These are phyloP conservation scores for Cheilosia vulpina DNA, from an alignment of 2,888 invertebrate species.

Conservation along the genomic window DNA sequence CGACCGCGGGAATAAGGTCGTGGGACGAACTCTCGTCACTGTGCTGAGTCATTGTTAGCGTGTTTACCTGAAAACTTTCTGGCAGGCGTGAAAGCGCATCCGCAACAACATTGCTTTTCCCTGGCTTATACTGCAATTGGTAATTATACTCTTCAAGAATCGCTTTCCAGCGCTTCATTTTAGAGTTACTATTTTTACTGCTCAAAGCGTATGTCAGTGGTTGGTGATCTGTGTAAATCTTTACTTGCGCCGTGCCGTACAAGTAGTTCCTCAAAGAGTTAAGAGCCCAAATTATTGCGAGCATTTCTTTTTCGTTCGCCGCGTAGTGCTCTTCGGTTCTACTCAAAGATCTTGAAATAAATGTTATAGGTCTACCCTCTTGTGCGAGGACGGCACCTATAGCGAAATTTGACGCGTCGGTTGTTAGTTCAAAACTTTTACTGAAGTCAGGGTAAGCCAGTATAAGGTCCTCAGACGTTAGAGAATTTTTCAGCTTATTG, in stretches of 20 bases:
- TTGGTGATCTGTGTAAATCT: constrained; percentile 38
- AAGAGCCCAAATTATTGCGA: too few species aligned
- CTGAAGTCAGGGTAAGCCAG: constrained; percentile 23
- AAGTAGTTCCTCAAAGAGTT: constrained; percentile 35
- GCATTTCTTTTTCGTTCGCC: constrained; percentile 28
- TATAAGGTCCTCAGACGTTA: constrained; percentile 22
- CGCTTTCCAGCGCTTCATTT: constrained; percentile 47
- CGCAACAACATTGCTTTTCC: constrained; percentile 41
- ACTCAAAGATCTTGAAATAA: constrained; percentile 31
- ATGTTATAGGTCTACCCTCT: constrained; percentile 24
- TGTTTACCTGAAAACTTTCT: constrained; percentile 4
- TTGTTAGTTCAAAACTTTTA: too few species aligned
- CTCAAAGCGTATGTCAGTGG: constrained; percentile 27
- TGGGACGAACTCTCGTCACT: constrained; percentile 45
- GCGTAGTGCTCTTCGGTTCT: constrained; percentile 25
- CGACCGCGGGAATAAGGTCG: constrained; percentile 22
- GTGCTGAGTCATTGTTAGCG: constrained; percentile 14
- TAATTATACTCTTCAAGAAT: constrained; percentile 28
- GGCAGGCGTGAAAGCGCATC: constrained; percentile 29
- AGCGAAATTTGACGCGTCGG: too few species aligned
- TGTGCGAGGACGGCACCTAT: constrained; percentile 21
- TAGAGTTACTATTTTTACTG: constrained; percentile 42
- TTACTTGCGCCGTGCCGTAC: constrained; percentile 31
- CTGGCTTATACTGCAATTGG: constrained; percentile 19
- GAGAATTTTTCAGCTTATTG: constrained; percentile 18